Evolutionary conservation across 2,113 vertebrate species (phyloP).

Genomic region (Catharus fuscescens): DNA sequence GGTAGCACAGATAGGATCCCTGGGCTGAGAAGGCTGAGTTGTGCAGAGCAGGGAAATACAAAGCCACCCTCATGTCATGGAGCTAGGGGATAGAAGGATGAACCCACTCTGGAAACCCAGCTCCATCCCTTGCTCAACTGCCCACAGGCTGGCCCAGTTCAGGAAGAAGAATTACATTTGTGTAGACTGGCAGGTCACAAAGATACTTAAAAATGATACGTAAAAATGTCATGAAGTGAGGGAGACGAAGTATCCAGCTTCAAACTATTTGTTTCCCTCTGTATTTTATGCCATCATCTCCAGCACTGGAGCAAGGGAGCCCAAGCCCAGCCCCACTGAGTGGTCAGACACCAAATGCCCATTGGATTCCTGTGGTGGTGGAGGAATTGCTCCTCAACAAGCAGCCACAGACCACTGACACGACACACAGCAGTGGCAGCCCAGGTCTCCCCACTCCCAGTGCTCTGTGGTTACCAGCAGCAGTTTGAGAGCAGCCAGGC

Average conservation of each 20-base stretch:
- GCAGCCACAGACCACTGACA: neutral
- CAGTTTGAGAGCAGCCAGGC: conserved; percentile 5
- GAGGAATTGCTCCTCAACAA: neutral
- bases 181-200: neutral
- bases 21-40: neutral
- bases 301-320: neutral
- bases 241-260: neutral
- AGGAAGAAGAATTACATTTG: neutral
- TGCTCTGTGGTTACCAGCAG: neutral
- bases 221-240: fast-evolving
- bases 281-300: neutral
- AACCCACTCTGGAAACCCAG: neutral
- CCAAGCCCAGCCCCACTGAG: neutral
- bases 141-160: neutral
- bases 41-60: neutral
- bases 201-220: neutral
- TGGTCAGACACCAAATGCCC: neutral
- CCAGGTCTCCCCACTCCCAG: neutral
- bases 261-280: neutral
- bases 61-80: fast-evolving
- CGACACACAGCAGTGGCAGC: neutral
- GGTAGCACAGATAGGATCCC: neutral
- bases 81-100: neutral
- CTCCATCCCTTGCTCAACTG: neutral
- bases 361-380: neutral